These are phyloP conservation scores for Sebastes fasciatus DNA, from an alignment of 2,113 vertebrate genomes.

Conservation along the genomic window DNA sequence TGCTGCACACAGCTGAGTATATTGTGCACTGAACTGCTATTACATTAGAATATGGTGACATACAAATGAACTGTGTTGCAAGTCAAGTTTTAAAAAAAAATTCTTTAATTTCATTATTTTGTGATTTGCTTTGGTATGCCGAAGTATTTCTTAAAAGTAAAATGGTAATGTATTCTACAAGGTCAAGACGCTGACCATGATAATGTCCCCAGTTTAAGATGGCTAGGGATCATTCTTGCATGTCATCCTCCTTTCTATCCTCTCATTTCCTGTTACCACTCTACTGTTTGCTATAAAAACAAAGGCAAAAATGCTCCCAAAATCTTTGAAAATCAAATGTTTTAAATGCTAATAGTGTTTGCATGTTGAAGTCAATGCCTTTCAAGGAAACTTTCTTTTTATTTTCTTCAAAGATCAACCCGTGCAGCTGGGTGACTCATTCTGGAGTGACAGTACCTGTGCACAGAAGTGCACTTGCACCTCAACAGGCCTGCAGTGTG, in stretches of 20 bases:
- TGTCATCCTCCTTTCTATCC: neutral
- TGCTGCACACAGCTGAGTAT: neutral
- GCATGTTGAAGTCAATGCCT: neutral
- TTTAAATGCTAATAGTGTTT: neutral
- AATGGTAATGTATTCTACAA: neutral
- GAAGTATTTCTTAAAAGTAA: neutral
- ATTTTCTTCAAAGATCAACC: slow-evolving; percentile 50
- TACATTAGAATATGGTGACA: neutral
- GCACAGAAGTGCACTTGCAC: slow-evolving; percentile 69
- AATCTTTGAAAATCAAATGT: neutral
- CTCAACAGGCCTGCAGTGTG: slow-evolving; percentile 53
- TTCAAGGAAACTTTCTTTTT: neutral
- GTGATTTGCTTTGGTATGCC: neutral
- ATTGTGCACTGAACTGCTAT: neutral
- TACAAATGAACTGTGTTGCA: neutral
- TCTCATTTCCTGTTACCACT: neutral
- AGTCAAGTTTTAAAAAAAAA: neutral
- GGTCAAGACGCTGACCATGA: neutral
- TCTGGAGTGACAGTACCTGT: slow-evolving; percentile 76
- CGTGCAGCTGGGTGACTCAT: slow-evolving; percentile 57
- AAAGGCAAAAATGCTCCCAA: neutral
- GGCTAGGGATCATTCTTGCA: neutral
- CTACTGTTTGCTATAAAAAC: neutral
- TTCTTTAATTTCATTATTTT: neutral
- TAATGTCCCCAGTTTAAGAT: neutral